phyloP scores from a whole-genome alignment of 2,797 vertebrate genomes.

The Apodemus agrarius region DNA sequence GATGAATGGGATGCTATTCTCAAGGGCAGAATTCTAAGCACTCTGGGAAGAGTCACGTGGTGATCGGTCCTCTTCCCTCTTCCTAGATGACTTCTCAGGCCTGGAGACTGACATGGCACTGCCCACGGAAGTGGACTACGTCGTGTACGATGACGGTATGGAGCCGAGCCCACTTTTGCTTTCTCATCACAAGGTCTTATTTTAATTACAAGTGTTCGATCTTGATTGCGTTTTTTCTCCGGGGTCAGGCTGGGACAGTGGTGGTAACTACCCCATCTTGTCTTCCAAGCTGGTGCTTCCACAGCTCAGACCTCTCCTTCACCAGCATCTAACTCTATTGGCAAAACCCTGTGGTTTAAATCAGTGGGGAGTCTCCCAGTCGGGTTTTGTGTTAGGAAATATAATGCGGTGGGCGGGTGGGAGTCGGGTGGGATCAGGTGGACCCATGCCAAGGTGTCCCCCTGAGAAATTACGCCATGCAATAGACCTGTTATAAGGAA shows the following conservation, averaged over 20 bases:
- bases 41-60: rapidly evolving
- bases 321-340: rapidly evolving
- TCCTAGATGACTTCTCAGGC: conserved; percentile 92
- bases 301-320: too few relatives aligned
- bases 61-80: conserved; percentile 62
- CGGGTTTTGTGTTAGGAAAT: too few relatives aligned
- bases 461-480: too few relatives aligned
- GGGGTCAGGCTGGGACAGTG: background rate
- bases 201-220: background rate
- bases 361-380: background rate
- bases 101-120: conserved; percentile 89
- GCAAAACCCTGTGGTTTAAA: background rate
- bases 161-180: conserved; percentile 49
- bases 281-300: background rate
- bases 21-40: rapidly evolving
- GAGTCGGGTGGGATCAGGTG: too few relatives aligned
- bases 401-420: too few relatives aligned
- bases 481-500: too few relatives aligned
- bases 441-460: too few relatives aligned
- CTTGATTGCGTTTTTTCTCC: background rate
- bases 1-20: rapidly evolving
- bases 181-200: background rate
- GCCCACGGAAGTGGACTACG: conserved; percentile 87
- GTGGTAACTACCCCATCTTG: background rate
- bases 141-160: conserved; percentile 91